Evolutionary conservation across 2,113 vertebrate species (phyloP).

Genomic region (Sitta europaea): DNA sequence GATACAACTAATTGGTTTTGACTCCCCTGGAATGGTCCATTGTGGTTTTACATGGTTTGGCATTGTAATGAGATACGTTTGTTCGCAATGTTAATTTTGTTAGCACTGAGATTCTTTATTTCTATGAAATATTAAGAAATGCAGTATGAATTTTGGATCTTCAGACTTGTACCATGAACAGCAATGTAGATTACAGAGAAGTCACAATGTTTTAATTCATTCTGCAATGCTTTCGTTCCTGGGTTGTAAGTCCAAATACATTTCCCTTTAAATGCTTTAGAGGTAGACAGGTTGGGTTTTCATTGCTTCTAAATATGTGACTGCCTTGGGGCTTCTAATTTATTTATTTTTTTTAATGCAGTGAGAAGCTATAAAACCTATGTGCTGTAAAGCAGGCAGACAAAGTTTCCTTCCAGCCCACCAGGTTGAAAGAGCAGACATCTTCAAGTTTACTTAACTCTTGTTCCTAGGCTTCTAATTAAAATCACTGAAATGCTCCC

Average conservation of each 20-base stretch:
- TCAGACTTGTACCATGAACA: neutral
- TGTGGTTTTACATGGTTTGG: neutral
- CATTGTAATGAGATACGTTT: neutral
- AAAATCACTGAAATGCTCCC: conserved; percentile 55
- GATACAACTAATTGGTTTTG: conserved; percentile 8
- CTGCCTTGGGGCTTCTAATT: conserved; percentile 68
- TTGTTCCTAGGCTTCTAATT: conserved; percentile 53
- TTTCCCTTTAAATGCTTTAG: conserved; percentile 56
- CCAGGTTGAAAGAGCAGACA: neutral
- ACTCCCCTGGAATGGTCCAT: neutral
- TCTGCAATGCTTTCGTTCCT: conserved; percentile 28
- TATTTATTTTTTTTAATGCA: conserved; percentile 74
- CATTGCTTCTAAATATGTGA: conserved; percentile 63
- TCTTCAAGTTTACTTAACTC: conserved; percentile 11
- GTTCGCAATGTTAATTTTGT: conserved; percentile 15
- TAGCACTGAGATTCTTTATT: neutral
- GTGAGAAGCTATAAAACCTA: conserved; percentile 68
- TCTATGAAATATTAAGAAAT: conserved; percentile 54
- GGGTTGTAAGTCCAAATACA: neutral
- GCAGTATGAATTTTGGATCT: conserved; percentile 20
- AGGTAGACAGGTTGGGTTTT: conserved; percentile 67
- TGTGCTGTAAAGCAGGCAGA: conserved; percentile 47
- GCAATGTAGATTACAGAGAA: conserved; percentile 31
- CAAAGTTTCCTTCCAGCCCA: conserved; percentile 8
- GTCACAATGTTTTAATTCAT: conserved; percentile 65